Base-by-base conservation (phyloP, 92 coral and sea anemone species). In the Bergia sp. region DNA sequence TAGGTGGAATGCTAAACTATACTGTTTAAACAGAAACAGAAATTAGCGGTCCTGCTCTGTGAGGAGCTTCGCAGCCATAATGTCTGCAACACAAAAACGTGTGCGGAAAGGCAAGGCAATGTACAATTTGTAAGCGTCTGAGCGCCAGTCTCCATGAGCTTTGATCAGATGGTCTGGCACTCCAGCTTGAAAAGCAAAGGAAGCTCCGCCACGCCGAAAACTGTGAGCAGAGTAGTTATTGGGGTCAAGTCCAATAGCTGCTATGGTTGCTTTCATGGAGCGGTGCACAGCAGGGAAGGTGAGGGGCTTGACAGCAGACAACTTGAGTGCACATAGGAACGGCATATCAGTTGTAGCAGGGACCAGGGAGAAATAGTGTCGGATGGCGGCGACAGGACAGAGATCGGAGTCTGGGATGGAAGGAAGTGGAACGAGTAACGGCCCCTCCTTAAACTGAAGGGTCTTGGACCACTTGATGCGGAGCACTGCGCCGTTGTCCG, bases 71-170 rank as follows among this genome's bases (percentile, higher is more conserved):
- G 18, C 20, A n/a, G 71, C 20, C 47, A 44, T 44, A 44, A n/a
- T 64, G 71, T n/a, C 71, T 10, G 85, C 90, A n/a, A 87, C 90
- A 29, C 58, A 2, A 7, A 40, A n/a, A 47, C 85, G 79, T 0
- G 90, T 3, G 7, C 61, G 11, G 5, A 87, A 55, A 9, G 85
- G 78, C 39, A 87, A 73, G n/a, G 78, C 2, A 18, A 65, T 53
- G 77, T 87, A 87, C 39, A 21, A 5, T 40, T 78, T 20, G 58
- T 64, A 78, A 61, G 90, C 90, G 29, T 87, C 90, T 3, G 85
- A 77, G 65, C 85, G 78, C 90, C 90, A 87, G 57, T 87, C 90
- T 3, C 78, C 90, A 41, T 79, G 85, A 5, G 80, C 77, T 45
- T 78, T 58, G 45, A 79, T 66, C 18, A 79, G 50, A 21, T 79